Base-by-base conservation (phyloP, 2,797 vertebrate genomes). In the Yasuhikotakia modesta region DNA sequence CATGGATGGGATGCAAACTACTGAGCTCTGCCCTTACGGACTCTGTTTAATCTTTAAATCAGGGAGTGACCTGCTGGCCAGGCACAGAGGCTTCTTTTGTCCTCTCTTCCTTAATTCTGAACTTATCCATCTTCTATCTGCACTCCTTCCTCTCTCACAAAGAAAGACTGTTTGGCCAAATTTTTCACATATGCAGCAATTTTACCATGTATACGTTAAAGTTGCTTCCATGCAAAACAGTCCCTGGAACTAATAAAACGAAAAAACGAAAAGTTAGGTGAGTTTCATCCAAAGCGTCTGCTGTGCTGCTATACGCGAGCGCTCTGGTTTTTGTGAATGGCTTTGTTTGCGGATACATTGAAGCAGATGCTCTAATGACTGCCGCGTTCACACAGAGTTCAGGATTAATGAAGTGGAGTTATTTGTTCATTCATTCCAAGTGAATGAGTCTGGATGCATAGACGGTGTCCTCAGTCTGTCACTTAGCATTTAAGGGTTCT, bases 351-450 rank as follows among this genome's bases (percentile, higher is more conserved):
- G 72, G 73, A 81, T 80, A 81, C 21, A 86, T 81, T 74, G 76
- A 83, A 84, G 63, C 79, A 81, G 82, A 50, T 72, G 79, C 87
- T 87, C 85, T 79, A 65, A 8, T 50, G 84, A 73, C 82, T 67
- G 16, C 43, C 73, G 77, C 87, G 83, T 70, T 76, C 82, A 83
- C 79, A 81, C 66, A 57, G 80, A 66, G 77, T 63, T 64, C 67
- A 60, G 79, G 76, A 21, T 32, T 84, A 82, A 86, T 81, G 84
- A 85, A 85, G 78, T 82, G 74, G 19, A 77, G 65, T 83, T 78
- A 80, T 82, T 86, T 65, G 87, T 86, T 81, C 83, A 85, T 71
- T 66, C 39, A 66, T 45, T 73, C 67, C 57, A 76, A 79, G 76
- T 81, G 69, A 84, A 81, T 81, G 67, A 58, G 70, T 48, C 60